A percentile compares a stretch with the other conserved stretches of the same genome.
These are phyloP conservation scores for Carcharodon carcharias DNA, from an alignment of 2,797 vertebrate species.

Conservation along the genomic window DNA sequence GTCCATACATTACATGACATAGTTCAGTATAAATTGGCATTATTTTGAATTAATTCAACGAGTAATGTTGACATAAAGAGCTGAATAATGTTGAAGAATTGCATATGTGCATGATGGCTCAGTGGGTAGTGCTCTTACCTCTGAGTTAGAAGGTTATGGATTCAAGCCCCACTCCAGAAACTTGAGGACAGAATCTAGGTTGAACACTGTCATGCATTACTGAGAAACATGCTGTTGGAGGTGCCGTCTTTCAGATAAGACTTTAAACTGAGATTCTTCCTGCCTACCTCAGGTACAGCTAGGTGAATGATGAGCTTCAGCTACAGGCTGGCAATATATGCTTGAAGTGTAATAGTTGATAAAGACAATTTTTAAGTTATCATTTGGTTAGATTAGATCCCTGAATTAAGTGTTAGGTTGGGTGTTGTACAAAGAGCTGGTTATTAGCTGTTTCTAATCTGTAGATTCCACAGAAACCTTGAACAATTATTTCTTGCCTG, in stretches of 20 bases:
- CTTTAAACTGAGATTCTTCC: background rate
- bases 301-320: background rate
- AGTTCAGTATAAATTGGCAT: background rate
- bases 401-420: background rate
- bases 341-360: background rate
- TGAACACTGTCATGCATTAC: background rate
- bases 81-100: background rate
- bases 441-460: background rate
- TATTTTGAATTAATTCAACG: background rate
- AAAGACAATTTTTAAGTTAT: no score
- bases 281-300: background rate
- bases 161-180: background rate
- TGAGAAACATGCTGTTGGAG: background rate
- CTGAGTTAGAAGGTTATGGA: background rate
- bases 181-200: background rate
- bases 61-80: background rate
- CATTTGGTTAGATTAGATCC: background rate
- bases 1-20: background rate
- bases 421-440: background rate
- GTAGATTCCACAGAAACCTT: background rate
- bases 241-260: background rate
- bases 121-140: background rate
- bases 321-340: background rate
- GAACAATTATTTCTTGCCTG: background rate
- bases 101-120: background rate